phyloP scores from a whole-genome alignment of 35 echinoderm and acorn worm genomes.

The Ophiothrix spiculata region DNA sequence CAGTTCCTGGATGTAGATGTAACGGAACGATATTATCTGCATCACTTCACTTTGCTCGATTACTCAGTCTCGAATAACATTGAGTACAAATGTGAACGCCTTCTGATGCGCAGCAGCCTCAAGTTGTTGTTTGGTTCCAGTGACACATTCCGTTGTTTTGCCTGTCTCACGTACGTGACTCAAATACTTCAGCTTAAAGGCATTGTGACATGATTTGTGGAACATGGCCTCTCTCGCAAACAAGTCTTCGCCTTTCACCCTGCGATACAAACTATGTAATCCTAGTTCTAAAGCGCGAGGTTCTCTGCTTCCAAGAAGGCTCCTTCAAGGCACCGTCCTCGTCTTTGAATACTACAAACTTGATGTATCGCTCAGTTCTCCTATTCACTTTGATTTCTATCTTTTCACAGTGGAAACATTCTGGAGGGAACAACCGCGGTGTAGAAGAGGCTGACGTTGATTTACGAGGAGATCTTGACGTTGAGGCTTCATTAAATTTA shows the following conservation, averaged over 20 bases:
- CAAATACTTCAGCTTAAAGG: conserved; percentile 7
- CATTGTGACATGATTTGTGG: conserved; percentile 21
- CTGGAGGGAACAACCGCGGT: conserved; percentile 7
- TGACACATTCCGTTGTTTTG: neutral
- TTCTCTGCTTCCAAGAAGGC: conserved; percentile 39
- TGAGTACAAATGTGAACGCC: conserved; percentile 19
- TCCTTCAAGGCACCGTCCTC: conserved; percentile 21
- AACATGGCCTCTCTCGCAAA: conserved; percentile 48
- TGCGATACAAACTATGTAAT: conserved; percentile 16
- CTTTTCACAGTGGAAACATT: conserved; percentile 39
- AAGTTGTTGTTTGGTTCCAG: neutral
- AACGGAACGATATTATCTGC: neutral
- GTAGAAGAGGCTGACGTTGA: neutral
- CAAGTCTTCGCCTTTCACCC: conserved; percentile 30
- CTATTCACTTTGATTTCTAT: conserved; percentile 17
- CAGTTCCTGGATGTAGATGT: conserved; percentile 34
- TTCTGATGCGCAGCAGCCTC: conserved; percentile 31
- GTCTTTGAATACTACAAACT: conserved; percentile 27
- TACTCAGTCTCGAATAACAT: conserved; percentile 18
- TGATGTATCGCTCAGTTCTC: conserved; percentile 28
- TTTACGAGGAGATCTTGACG: conserved; percentile 8
- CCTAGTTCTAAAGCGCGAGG: conserved; percentile 35
- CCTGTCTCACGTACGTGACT: conserved; percentile 8
- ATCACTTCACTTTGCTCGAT: conserved; percentile 16
- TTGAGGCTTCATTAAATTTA: neutral